Percentiles rank a stretch among this genome's conserved stretches.
Conservation (phyloP, 1,140 invertebrate species). For the Liolophura sinensis region DNA sequence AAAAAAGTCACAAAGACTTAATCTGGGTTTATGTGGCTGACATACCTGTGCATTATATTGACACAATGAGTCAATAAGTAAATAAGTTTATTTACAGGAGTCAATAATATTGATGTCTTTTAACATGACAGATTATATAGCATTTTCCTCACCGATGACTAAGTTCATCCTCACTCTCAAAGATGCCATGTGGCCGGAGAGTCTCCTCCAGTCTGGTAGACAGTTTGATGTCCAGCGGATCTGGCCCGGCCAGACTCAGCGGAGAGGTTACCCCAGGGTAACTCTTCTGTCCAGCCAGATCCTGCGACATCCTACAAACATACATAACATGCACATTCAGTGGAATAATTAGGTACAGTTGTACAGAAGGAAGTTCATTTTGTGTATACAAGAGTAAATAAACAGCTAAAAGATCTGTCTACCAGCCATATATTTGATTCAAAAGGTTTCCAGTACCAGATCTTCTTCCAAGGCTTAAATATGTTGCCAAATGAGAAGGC, state of each 20-base stretch:
- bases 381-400: neutral
- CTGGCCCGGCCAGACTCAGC: conserved; percentile 85
- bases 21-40: neutral
- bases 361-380: neutral
- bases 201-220: conserved; percentile 83
- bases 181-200: conserved; percentile 85
- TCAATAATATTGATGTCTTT: too few relatives aligned
- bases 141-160: conserved; percentile 72
- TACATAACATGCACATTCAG: neutral
- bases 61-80: too few relatives aligned
- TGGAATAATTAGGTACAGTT: neutral
- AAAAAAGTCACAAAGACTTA: neutral
- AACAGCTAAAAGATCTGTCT: conserved; percentile 1
- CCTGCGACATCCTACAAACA: conserved; percentile 30
- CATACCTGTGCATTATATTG: too few relatives aligned
- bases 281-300: conserved; percentile 24
- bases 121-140: too few relatives aligned
- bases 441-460: too few relatives aligned
- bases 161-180: conserved; percentile 88
- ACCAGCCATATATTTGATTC: too few relatives aligned
- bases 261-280: conserved; percentile 86
- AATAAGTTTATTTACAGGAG: too few relatives aligned
- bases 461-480: too few relatives aligned
- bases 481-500: too few relatives aligned
- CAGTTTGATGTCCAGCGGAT: conserved; percentile 79